phyloP scores from a whole-genome alignment of 2,113 vertebrate species.

The Bubo bubo region DNA sequence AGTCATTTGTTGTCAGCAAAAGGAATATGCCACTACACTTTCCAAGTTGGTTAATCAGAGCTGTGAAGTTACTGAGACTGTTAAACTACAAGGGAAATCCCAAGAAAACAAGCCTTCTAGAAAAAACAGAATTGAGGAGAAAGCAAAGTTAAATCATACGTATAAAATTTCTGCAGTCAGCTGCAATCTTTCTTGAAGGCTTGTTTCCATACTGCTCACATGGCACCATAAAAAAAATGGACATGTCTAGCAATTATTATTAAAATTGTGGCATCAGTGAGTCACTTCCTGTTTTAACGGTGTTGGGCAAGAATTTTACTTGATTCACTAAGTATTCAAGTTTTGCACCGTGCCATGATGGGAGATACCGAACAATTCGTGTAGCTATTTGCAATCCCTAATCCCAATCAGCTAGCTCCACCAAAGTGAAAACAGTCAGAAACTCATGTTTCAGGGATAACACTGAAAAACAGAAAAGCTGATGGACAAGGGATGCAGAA shows the following conservation, averaged over 20 bases:
- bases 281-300: neutral
- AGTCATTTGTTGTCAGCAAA: neutral
- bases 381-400: neutral
- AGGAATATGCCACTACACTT: neutral
- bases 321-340: neutral
- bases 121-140: neutral
- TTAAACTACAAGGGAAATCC: neutral
- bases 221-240: neutral
- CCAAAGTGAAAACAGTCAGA: neutral
- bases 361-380: neutral
- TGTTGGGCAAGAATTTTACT: neutral
- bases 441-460: neutral
- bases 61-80: neutral
- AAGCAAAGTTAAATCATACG: neutral
- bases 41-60: neutral
- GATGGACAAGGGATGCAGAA: neutral
- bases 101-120: neutral
- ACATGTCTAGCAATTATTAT: neutral
- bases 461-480: neutral
- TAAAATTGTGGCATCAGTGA: neutral
- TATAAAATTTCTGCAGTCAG: neutral
- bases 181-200: neutral
- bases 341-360: neutral
- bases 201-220: neutral
- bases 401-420: neutral